Evolutionary conservation across 2,797 vertebrate species (phyloP).

Genomic region (Pipistrellus pygmaeus): DNA sequence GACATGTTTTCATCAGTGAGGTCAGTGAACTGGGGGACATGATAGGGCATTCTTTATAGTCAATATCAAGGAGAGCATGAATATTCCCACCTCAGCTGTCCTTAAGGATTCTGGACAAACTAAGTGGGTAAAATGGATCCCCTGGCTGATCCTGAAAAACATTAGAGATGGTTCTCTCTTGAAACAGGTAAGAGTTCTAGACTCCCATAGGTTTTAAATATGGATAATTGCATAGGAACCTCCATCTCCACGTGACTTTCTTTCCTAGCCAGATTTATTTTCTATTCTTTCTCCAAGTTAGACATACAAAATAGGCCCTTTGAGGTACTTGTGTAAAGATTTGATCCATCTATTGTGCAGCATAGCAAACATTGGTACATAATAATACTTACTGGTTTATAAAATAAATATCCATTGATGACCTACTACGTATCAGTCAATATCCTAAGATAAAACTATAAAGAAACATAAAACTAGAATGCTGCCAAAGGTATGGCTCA

Average conservation of each 20-base stretch:
- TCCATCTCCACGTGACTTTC: neutral
- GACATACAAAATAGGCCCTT: neutral
- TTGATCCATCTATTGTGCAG: neutral
- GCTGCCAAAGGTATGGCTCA: neutral
- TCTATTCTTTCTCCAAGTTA: neutral
- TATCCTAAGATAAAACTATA: neutral
- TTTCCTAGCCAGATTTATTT: neutral
- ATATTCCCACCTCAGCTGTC: neutral
- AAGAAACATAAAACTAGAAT: neutral
- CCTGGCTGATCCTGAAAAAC: neutral
- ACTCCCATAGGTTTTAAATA: neutral
- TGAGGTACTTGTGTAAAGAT: neutral
- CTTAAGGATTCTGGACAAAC: neutral
- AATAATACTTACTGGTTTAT: neutral
- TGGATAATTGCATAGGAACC: neutral
- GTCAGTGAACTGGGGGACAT: neutral
- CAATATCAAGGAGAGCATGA: neutral
- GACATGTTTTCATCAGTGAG: neutral
- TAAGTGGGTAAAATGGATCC: neutral
- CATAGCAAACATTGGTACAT: neutral
- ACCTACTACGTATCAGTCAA: neutral
- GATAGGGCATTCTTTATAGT: neutral
- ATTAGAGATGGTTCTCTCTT: neutral
- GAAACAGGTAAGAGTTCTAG: neutral
- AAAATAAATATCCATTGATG: neutral